Conservation (phyloP, 2,797 vertebrate species). For the Molossus alvarezi region DNA sequence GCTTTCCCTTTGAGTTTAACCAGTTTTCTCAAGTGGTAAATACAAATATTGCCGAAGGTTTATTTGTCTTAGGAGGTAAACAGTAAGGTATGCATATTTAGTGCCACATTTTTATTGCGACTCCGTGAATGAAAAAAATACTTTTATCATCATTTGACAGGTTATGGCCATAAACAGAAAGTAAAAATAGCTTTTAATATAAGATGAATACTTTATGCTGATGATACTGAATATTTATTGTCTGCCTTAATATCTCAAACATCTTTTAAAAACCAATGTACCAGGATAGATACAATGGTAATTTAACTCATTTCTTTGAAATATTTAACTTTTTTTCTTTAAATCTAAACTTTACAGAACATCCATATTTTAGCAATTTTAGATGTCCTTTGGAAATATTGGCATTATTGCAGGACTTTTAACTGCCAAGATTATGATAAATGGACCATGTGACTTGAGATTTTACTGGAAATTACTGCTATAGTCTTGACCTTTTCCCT, state of each 20-base stretch:
- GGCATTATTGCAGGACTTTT: background rate
- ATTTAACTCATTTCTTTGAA: slow-evolving; percentile 35
- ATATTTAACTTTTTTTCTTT: slow-evolving; percentile 23
- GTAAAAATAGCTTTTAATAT: background rate
- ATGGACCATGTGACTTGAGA: background rate
- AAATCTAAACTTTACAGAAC: slow-evolving; percentile 34
- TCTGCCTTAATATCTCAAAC: background rate
- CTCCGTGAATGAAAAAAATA: background rate
- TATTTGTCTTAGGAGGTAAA: background rate
- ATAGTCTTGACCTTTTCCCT: slow-evolving; percentile 41
- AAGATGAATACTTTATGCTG: background rate
- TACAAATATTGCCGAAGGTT: background rate
- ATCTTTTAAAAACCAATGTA: background rate
- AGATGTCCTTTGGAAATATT: slow-evolving; percentile 28
- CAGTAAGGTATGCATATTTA: background rate
- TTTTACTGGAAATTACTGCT: slow-evolving; percentile 54
- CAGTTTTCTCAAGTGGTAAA: background rate
- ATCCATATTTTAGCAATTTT: slow-evolving; percentile 19
- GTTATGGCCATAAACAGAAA: background rate
- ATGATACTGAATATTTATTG: background rate
- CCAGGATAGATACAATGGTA: background rate
- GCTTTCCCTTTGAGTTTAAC: background rate
- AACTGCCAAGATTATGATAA: slow-evolving; percentile 9
- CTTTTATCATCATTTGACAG: background rate
- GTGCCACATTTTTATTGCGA: background rate